These are phyloP conservation scores for Machaerirhynchus nigripectus DNA, from an alignment of 2,113 vertebrate species.

Conservation along the genomic window DNA sequence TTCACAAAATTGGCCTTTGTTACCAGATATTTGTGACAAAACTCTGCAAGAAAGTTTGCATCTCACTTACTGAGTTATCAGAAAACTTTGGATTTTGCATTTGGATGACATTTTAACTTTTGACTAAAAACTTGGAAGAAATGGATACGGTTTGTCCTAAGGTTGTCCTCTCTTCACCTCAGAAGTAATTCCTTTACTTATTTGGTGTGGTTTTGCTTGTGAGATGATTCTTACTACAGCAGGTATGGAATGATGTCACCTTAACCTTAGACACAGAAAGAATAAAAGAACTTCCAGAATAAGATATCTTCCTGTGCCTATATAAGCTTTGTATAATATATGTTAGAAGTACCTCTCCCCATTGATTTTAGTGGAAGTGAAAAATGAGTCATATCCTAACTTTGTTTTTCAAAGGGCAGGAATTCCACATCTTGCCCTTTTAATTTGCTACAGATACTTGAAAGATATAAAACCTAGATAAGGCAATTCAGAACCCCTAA, in stretches of 20 bases:
- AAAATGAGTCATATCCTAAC: neutral
- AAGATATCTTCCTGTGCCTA: neutral
- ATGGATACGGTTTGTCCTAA: neutral
- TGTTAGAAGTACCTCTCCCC: neutral
- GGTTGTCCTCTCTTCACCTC: neutral
- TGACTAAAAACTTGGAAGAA: neutral
- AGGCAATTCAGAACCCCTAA: neutral
- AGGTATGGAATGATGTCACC: neutral
- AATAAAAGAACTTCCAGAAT: neutral
- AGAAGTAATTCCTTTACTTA: neutral
- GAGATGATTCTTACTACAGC: accelerated
- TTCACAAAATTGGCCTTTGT: neutral
- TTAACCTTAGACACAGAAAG: neutral
- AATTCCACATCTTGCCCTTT: slow-evolving; percentile 25
- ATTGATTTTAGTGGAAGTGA: neutral
- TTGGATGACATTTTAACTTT: neutral
- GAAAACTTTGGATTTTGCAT: neutral
- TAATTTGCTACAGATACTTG: neutral
- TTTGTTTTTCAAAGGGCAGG: neutral
- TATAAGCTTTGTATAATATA: neutral
- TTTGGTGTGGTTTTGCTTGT: neutral
- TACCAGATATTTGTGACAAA: neutral
- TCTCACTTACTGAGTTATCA: neutral
- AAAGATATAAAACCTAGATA: neutral
- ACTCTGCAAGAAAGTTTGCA: neutral